Conservation (phyloP, 2,888 invertebrate genomes). For the Cyclophora punctaria region DNA sequence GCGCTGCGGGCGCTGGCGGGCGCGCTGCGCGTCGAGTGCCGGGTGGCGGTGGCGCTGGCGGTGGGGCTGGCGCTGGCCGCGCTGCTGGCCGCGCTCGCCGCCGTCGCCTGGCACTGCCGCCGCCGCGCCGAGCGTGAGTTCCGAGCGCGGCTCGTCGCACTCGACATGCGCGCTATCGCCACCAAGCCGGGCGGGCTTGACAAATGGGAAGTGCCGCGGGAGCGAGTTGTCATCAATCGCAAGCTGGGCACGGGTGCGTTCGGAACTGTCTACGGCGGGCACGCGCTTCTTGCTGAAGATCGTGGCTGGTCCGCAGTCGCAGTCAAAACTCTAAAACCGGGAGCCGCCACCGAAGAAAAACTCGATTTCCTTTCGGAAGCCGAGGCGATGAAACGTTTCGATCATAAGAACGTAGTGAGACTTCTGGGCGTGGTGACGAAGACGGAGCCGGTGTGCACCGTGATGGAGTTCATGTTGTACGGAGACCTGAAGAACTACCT, state of each 20-base stretch:
- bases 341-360: conserved; percentile 88
- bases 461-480: conserved; percentile 96
- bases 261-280: conserved; percentile 94
- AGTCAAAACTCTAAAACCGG: conserved; percentile 91
- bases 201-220: conserved; percentile 91
- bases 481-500: conserved; percentile 94
- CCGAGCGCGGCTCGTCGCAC: conserved; percentile 43
- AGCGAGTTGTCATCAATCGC: conserved; percentile 88
- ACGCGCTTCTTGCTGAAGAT: conserved; percentile 78
- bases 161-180: conserved; percentile 44
- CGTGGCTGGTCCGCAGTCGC: conserved; percentile 89
- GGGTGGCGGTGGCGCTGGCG: conserved; percentile 77
- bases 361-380: conserved; percentile 94
- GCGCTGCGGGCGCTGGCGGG: conserved; percentile 80
- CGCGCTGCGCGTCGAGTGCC: conserved; percentile 81
- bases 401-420: conserved; percentile 90
- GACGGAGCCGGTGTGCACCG: conserved; percentile 89
- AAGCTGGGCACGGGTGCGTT: conserved; percentile 93
- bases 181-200: conserved; percentile 73
- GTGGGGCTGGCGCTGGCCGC: conserved; percentile 35
- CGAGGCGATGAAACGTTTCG: conserved; percentile 94
- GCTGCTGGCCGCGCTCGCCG: conserved; percentile 33
- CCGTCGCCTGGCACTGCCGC: conserved; percentile 39
- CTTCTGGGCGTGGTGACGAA: conserved; percentile 90
- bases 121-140: conserved; percentile 48